Evolutionary conservation across 1,140 invertebrate genomes (phyloP), one percentile per base, ranked within the genome.

Genomic region (Bombyx mori): DNA sequence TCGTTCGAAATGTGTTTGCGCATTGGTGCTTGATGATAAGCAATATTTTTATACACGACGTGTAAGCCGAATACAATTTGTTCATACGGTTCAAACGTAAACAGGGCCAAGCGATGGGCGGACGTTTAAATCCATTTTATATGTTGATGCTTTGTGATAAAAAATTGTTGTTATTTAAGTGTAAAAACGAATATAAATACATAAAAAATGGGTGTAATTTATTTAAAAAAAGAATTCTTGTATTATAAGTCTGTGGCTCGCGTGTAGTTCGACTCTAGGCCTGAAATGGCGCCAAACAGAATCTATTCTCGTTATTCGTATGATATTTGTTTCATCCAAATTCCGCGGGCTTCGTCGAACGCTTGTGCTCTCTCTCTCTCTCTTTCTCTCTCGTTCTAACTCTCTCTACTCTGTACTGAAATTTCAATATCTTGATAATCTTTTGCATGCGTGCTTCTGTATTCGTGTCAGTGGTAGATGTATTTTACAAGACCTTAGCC

Each of bases 381-480:
- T 44, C 54, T 50, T 46, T 59, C 56, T 56, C 58, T 54, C 51
- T 18, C 12, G 42, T 12, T 49, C 52, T 61, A 54, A 53, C 42
- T 50, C 46, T 57, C 45, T 52, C 57, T 51, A 43, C 43, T 35
- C 46, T 54, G 10, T 50, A 44, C 50, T 54, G 50, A 52, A 59
- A 57, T 63, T 76, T 75, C 74, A 56, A 77, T 78, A 82, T 77
- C 80, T 77, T 84, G 73, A 71, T 77, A 82, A 84, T 86, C 81
- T 86, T 84, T 86, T 84, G 83, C 83, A 84, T 86, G 83, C 79
- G 79, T 82, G 83, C 83, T 84, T 86, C 69, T 74, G 77, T 79
- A 73, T 35, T 35, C 4, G 71, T 82, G 75, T 81, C 54, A 35
- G 48, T 55, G 10, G 8, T 35, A 22, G 44, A 42, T 48, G 46